These are phyloP conservation scores for Larimichthys polyactis DNA, from an alignment of 2,113 vertebrate species.

Conservation along the genomic window DNA sequence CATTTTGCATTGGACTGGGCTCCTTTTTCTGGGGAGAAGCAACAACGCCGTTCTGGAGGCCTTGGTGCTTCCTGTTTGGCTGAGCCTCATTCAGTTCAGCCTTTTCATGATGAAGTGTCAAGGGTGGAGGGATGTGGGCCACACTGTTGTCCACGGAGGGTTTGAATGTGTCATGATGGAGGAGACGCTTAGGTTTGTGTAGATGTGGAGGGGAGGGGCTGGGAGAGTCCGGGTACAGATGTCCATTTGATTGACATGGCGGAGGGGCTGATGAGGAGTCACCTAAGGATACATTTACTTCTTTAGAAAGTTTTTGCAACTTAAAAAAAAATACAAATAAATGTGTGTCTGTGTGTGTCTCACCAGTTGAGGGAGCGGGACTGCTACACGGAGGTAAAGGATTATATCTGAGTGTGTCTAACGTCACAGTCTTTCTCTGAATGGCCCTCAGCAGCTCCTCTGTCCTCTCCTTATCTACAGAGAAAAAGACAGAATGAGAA, in stretches of 20 bases:
- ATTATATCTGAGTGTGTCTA: slow-evolving; percentile 88
- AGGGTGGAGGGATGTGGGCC: slow-evolving; percentile 70
- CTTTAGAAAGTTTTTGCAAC: background rate
- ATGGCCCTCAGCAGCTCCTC: slow-evolving; percentile 93
- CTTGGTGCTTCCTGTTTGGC: slow-evolving; percentile 83
- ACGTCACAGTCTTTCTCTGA: slow-evolving; percentile 90
- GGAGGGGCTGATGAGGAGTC: slow-evolving; percentile 56
- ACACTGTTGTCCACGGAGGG: slow-evolving; percentile 77
- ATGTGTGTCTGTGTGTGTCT: slow-evolving; percentile 60
- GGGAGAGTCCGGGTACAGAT: slow-evolving; percentile 72
- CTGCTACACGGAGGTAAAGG: slow-evolving; percentile 85
- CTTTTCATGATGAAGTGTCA: slow-evolving; percentile 80
- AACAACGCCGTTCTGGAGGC: slow-evolving; percentile 85
- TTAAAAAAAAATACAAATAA: background rate
- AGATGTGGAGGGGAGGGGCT: slow-evolving; percentile 82
- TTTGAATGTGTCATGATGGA: slow-evolving; percentile 81
- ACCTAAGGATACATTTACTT: slow-evolving; percentile 49
- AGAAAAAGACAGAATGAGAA: slow-evolving; percentile 68
- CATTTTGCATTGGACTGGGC: slow-evolving; percentile 84
- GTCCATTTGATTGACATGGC: slow-evolving; percentile 67
- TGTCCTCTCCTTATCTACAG: slow-evolving; percentile 92
- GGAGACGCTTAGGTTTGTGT: slow-evolving; percentile 71
- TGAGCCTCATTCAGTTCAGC: slow-evolving; percentile 77
- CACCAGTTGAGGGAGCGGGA: slow-evolving; percentile 85
- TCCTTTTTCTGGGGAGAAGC: slow-evolving; percentile 85